These are phyloP conservation scores for Pherbina coryleti DNA, from an alignment of 2,888 invertebrate species.

Conservation along the genomic window DNA sequence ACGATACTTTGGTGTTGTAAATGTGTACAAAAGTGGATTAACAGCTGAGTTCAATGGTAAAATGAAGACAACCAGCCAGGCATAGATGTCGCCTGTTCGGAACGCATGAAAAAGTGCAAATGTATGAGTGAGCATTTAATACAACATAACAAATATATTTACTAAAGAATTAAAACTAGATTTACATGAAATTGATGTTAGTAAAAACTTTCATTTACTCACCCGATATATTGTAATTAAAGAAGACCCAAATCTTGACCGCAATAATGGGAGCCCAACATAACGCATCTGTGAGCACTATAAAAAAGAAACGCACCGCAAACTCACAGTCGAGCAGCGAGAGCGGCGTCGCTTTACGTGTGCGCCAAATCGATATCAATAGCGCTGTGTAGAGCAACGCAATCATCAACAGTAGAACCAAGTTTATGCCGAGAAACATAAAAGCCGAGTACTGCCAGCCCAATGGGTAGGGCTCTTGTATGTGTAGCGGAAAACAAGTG, in stretches of 20 bases:
- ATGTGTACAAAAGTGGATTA: constrained; percentile 78
- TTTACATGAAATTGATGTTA: too few species aligned
- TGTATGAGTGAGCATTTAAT: background rate
- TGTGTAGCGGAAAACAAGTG: constrained; percentile 79
- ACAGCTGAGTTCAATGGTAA: constrained; percentile 77
- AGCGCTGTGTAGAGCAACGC: constrained; percentile 74
- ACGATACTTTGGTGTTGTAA: constrained; percentile 77
- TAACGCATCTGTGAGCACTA: constrained; percentile 77
- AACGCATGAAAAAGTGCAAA: constrained; percentile 5
- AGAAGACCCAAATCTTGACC: constrained; percentile 75
- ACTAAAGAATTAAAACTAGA: too few species aligned
- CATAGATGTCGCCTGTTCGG: constrained; percentile 74
- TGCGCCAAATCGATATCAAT: constrained; percentile 75
- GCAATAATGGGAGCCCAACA: constrained; percentile 80
- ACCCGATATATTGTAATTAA: constrained; percentile 73
- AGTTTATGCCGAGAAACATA: constrained; percentile 77
- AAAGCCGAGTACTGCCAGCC: constrained; percentile 82
- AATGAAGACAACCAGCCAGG: constrained; percentile 78
- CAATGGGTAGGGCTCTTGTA: constrained; percentile 76
- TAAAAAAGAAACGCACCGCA: constrained; percentile 77
- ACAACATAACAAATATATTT: too few species aligned
- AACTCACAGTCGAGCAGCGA: constrained; percentile 75
- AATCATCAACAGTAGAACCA: constrained; percentile 73
- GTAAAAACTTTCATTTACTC: constrained; percentile 48
- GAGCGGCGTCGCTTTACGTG: constrained; percentile 74